Percentiles rank a stretch among this genome's conserved stretches.
Evolutionary conservation across 1,140 invertebrate species (phyloP).

Genomic region (Ips typographus): DNA sequence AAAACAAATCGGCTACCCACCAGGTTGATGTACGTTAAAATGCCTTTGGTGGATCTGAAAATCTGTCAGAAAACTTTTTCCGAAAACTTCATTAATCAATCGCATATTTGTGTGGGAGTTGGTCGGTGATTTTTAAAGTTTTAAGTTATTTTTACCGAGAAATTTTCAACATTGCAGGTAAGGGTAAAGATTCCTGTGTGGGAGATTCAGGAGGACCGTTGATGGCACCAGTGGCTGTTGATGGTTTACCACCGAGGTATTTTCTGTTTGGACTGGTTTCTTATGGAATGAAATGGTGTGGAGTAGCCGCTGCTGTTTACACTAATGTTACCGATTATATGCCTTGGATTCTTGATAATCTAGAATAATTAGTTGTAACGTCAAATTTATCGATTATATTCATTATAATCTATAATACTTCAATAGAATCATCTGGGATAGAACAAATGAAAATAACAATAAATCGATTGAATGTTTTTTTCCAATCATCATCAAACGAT

Average conservation of each 20-base stretch:
- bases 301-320: conserved; percentile 60
- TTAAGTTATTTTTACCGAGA: too few species aligned
- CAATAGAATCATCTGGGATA: too few species aligned
- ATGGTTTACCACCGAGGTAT: conserved; percentile 64
- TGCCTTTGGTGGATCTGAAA: conserved; percentile 22
- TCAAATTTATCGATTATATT: too few species aligned
- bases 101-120: conserved; percentile 21
- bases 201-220: conserved; percentile 79
- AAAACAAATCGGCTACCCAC: not conserved
- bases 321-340: conserved; percentile 68
- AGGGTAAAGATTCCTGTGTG: conserved; percentile 66
- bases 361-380: not conserved
- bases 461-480: too few species aligned
- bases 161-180: not conserved
- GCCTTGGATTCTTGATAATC: conserved; percentile 63
- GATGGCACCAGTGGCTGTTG: conserved; percentile 52
- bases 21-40: conserved; percentile 34
- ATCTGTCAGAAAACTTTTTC: conserved; percentile 2
- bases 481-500: too few species aligned
- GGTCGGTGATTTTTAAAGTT: not conserved
- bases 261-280: conserved; percentile 72
- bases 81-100: conserved; percentile 6
- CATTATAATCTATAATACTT: too few species aligned
- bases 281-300: conserved; percentile 72
- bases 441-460: too few species aligned